A percentile compares a stretch with the other conserved stretches of the same genome.
These are phyloP conservation scores for Karalla daura DNA, from an alignment of 2,797 vertebrate genomes.

Conservation along the genomic window DNA sequence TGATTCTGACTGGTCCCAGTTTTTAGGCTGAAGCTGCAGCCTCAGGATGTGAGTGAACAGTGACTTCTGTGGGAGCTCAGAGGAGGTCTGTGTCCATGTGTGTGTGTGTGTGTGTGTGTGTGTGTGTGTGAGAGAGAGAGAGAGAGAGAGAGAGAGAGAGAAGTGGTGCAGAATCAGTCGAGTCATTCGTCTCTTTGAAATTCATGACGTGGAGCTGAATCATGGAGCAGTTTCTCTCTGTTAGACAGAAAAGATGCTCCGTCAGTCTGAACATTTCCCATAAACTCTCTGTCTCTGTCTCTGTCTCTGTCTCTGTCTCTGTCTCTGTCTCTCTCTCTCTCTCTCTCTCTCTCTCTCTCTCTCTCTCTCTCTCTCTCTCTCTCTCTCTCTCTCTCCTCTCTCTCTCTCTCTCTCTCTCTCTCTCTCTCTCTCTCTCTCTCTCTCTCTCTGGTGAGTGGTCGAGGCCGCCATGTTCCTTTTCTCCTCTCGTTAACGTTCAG, in stretches of 20 bases:
- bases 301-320: background rate
- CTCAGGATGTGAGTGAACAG: background rate
- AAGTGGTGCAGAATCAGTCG: conserved; percentile 30
- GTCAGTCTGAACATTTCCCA: conserved; percentile 16
- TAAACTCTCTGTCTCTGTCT: background rate
- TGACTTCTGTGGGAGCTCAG: conserved; percentile 10
- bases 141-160: conserved; percentile 5
- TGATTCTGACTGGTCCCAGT: too few species aligned
- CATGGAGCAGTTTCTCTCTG: conserved; percentile 4
- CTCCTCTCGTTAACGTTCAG: conserved; percentile 19
- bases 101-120: conserved; percentile 18
- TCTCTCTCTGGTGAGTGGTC: conserved; percentile 29
- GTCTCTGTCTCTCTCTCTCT: background rate
- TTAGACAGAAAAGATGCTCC: conserved; percentile 4
- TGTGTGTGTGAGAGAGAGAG: conserved; percentile 1
- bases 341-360: background rate
- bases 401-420: background rate
- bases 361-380: background rate
- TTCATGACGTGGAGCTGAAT: conserved; percentile 45
- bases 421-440: background rate
- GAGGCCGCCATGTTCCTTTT: conserved; percentile 20
- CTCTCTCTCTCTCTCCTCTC: background rate
- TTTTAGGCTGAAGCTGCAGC: too few species aligned
- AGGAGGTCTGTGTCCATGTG: conserved; percentile 9
- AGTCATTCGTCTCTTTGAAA: conserved; percentile 49